Evolutionary conservation across 2,888 invertebrate genomes (phyloP).

Genomic region (Cheilosia pagana): DNA sequence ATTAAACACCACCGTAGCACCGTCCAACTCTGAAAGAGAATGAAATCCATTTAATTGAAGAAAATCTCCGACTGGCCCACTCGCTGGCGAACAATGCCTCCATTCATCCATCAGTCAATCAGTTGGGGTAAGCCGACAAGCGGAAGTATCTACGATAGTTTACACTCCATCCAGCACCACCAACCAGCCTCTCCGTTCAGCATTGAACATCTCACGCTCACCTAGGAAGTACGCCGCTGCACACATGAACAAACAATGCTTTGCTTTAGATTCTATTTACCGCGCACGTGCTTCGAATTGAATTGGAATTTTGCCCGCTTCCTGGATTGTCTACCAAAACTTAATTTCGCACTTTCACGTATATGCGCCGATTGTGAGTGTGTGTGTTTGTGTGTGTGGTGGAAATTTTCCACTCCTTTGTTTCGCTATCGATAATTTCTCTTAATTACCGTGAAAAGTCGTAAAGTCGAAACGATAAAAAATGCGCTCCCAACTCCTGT

Average conservation of each 20-base stretch:
- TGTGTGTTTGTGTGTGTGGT: background rate
- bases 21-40: too few species aligned
- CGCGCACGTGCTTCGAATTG: constrained; percentile 52
- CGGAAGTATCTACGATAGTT: constrained; percentile 36
- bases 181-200: constrained; percentile 7
- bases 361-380: background rate
- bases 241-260: constrained; percentile 28
- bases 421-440: constrained; percentile 54
- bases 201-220: constrained; percentile 33
- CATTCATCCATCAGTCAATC: constrained; percentile 28
- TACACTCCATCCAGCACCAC: background rate
- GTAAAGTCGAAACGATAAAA: constrained; percentile 65
- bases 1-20: too few species aligned
- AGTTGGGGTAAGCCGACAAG: background rate
- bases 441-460: constrained; percentile 67
- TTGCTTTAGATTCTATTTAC: constrained; percentile 26
- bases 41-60: background rate
- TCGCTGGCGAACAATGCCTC: constrained; percentile 34
- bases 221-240: constrained; percentile 40
- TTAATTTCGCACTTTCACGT: constrained; percentile 16
- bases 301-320: constrained; percentile 16
- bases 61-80: background rate
- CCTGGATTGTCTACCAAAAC: constrained; percentile 26
- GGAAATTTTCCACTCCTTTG: background rate
- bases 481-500: constrained; percentile 54